Percentiles rank a stretch among this genome's conserved stretches.
Evolutionary conservation across 2,113 vertebrate species (phyloP).

Genomic region (Ageneiosus marmoratus): DNA sequence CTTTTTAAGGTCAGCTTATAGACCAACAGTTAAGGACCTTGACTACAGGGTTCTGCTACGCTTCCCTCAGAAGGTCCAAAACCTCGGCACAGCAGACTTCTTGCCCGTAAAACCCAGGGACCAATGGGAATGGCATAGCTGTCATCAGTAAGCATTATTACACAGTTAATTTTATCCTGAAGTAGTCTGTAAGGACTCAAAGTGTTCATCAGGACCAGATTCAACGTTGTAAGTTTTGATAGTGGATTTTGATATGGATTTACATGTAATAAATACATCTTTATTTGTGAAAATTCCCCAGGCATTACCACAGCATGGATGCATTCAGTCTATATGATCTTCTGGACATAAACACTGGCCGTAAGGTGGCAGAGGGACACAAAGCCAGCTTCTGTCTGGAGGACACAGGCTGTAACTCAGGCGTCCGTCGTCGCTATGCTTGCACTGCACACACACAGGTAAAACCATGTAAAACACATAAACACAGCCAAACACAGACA

Average conservation of each 20-base stretch:
- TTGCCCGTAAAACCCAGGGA: constrained; percentile 78
- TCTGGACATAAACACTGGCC: constrained; percentile 66
- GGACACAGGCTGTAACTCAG: constrained; percentile 77
- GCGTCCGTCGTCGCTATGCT: constrained; percentile 76
- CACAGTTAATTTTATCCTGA: not conserved
- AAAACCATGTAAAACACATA: constrained; percentile 66
- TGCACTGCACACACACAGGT: constrained; percentile 84
- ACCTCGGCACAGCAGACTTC: constrained; percentile 80
- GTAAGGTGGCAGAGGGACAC: constrained; percentile 80
- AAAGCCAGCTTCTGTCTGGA: constrained; percentile 87
- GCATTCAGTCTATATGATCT: constrained; percentile 85
- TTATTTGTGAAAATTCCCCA: constrained; percentile 39
- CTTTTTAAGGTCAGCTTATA: constrained; percentile 75
- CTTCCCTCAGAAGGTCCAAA: constrained; percentile 82
- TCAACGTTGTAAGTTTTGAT: not conserved
- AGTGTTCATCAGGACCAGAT: not conserved
- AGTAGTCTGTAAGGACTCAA: not conserved
- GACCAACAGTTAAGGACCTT: constrained; percentile 68
- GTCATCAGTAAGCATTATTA: constrained; percentile 78
- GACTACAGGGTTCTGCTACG: constrained; percentile 79
- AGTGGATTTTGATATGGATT: not conserved
- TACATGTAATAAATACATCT: not conserved
- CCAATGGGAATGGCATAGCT: constrained; percentile 86
- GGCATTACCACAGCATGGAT: constrained; percentile 86
- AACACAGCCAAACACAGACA: constrained; percentile 5